Conservation (phyloP, 2,113 vertebrate species). For the Condylura cristata region DNA sequence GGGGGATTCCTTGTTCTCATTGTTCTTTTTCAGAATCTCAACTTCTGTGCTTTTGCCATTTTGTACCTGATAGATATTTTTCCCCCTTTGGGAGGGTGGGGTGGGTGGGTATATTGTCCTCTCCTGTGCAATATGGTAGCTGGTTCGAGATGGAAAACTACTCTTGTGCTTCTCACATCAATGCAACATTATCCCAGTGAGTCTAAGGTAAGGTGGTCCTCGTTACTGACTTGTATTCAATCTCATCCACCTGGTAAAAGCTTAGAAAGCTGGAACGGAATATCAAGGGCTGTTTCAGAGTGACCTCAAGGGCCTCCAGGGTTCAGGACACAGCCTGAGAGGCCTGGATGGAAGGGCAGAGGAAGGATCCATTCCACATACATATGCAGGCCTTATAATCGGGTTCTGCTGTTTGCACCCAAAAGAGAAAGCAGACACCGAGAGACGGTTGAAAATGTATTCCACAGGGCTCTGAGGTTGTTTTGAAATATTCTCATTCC, state of each 20-base stretch:
- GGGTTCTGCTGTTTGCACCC: not conserved
- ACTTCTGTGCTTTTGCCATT: fast-evolving
- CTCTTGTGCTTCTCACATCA: not conserved
- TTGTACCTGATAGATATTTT: not conserved
- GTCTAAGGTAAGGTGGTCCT: not conserved
- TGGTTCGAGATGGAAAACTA: not conserved
- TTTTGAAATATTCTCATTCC: conserved; percentile 47
- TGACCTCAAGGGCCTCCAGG: not conserved
- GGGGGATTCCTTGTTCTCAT: not conserved
- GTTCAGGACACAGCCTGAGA: not conserved
- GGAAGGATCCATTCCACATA: too few species aligned
- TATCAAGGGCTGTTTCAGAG: not conserved
- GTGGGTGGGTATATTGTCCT: not conserved
- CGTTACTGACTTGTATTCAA: not conserved
- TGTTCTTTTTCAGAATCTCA: not conserved
- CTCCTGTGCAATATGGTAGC: not conserved
- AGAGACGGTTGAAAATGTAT: not conserved
- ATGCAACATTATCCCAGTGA: not conserved
- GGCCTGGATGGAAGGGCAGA: too few species aligned
- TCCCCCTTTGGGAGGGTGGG: not conserved
- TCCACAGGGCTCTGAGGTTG: not conserved
- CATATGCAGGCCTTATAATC: not conserved
- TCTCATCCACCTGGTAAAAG: not conserved
- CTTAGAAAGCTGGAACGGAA: not conserved
- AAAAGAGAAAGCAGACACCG: conserved; percentile 28